Conservation (phyloP, 2,888 invertebrate genomes). For the Horisme vitalbata region DNA sequence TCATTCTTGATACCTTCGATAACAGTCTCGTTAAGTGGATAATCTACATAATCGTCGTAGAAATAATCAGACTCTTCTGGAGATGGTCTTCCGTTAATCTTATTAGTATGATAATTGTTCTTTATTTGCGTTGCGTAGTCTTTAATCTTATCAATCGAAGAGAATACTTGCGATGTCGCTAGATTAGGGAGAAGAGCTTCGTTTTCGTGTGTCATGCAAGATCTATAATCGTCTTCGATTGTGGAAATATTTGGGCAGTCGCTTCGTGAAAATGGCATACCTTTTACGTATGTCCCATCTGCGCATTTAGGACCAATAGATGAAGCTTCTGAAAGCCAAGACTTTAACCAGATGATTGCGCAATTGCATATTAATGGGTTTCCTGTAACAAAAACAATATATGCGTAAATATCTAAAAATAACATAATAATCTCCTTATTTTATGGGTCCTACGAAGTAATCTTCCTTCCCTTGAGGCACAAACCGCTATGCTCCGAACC, state of each 20-base stretch:
- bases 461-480: too few relatives aligned
- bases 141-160: conserved; percentile 82
- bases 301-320: conserved; percentile 90
- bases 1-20: conserved; percentile 62
- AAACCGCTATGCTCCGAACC: too few relatives aligned
- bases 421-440: too few relatives aligned
- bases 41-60: conserved; percentile 92
- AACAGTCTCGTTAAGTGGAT: conserved; percentile 85
- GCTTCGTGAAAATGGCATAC: conserved; percentile 86
- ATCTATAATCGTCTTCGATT: conserved; percentile 82
- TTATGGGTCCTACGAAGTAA: too few relatives aligned
- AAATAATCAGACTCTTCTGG: conserved; percentile 92
- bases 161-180: conserved; percentile 83
- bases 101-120: conserved; percentile 69
- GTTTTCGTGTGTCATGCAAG: conserved; percentile 86
- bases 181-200: conserved; percentile 82
- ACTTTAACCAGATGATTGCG: conserved; percentile 91
- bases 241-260: conserved; percentile 82
- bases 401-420: background rate
- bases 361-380: conserved; percentile 93
- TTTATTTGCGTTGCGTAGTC: conserved; percentile 71
- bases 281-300: conserved; percentile 89
- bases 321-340: conserved; percentile 90
- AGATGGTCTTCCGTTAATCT: conserved; percentile 82
- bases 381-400: conserved; percentile 75